These are phyloP conservation scores for Amblyopsis rosae DNA, from an alignment of 2,113 vertebrate genomes.

Conservation along the genomic window DNA sequence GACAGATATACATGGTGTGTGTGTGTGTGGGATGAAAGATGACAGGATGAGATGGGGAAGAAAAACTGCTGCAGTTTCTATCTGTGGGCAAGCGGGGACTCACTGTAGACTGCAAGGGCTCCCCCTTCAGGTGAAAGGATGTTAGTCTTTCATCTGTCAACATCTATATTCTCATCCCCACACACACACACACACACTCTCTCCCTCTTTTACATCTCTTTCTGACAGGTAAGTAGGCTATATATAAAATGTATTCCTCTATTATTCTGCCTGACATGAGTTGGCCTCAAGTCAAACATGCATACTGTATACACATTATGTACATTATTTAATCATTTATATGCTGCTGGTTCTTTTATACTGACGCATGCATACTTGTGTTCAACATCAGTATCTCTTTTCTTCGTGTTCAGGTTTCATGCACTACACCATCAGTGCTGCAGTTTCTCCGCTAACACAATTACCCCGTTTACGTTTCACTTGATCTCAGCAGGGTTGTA, in stretches of 20 bases:
- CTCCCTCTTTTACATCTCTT: not conserved
- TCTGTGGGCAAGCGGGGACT: not conserved
- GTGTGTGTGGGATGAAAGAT: constrained; percentile 10
- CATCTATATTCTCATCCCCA: not conserved
- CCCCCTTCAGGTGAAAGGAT: constrained; percentile 29
- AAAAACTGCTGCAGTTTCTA: not conserved
- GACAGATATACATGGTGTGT: constrained; percentile 22
- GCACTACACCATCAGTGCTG: constrained; percentile 21
- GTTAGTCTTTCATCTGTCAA: not conserved
- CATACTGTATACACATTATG: not conserved
- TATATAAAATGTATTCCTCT: not conserved
- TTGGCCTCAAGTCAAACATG: not conserved
- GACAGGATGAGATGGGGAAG: not conserved
- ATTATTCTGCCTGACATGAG: not conserved
- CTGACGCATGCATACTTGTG: too few relatives aligned
- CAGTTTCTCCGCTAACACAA: constrained; percentile 31
- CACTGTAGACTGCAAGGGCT: constrained; percentile 8
- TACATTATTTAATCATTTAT: too few relatives aligned
- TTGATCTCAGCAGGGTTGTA: constrained; percentile 36
- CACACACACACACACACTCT: constrained; percentile 1
- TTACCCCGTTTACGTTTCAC: constrained; percentile 40
- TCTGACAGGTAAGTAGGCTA: not conserved
- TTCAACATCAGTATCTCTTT: too few relatives aligned
- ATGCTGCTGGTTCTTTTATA: too few relatives aligned
- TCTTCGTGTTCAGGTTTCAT: constrained; percentile 30